Evolutionary conservation across 2,888 invertebrate species (phyloP), one percentile per base, ranked within the genome.

Genomic region (Archips crataeganus): DNA sequence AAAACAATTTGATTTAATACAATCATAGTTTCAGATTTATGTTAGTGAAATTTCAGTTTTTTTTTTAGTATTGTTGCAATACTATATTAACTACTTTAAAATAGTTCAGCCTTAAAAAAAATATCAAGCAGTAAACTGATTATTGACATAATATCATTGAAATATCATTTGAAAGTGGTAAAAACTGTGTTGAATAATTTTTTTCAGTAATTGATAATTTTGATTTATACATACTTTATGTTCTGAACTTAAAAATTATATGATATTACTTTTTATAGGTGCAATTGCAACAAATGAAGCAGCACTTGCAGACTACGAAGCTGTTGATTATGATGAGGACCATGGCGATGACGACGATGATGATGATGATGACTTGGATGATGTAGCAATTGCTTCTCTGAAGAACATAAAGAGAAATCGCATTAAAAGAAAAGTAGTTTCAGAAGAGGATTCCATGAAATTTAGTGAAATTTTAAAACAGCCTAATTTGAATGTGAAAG

Each of bases 401-500:
- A 93, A 91, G 74, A 80, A 87, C 74, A 79, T 86, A 2, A 90
- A 92, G 81, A 80, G 77, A 57, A 86, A 88, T 76, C 80, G 84
- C 70, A 80, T 84, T 2, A 89, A 85, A 81, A 84, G 78, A 77
- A 90, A 85, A 81, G 78, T 81, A 59, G 75, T 81, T 61, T 80
- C 79, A 70, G 85, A 85, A 77, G 80, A 86, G 75, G 87, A 91
- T 72, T 79, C 81, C 39, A 81, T 83, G 69, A 83, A 86, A 77
- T 86, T 91, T n/a, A 85, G 86, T 72, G 81, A 89, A 79, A 77
- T 91, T 76, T 80, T 90, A 6, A 88, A 86, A 77, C 88, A 86
- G 75, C 76, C 85, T 8, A 85, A 89, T 78, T 86, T 90, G 72
- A 90, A 90, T 85, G 86, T 90, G 6, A 92, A 88, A 78, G 93